Evolutionary conservation across 2,888 invertebrate genomes (phyloP).

Genomic region (Calameuta idolon): DNA sequence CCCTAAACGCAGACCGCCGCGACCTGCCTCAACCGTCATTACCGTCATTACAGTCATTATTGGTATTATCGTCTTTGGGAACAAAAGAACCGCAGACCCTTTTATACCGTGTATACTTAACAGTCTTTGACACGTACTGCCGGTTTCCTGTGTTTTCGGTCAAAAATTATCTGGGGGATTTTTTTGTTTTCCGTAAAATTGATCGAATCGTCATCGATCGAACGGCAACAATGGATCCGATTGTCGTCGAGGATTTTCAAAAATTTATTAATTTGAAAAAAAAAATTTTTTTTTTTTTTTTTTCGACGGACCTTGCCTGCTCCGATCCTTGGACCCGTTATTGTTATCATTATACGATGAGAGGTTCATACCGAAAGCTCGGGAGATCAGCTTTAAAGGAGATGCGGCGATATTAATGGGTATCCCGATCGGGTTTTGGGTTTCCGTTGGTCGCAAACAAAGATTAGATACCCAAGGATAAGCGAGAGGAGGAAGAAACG

Average conservation of each 20-base stretch:
- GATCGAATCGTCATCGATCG: too few relatives aligned
- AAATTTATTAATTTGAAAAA: not conserved
- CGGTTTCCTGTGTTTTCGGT: not conserved
- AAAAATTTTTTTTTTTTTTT: too few relatives aligned
- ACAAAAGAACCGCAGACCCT: not conserved
- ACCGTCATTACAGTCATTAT: slow-evolving; percentile 5
- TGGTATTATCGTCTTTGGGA: not conserved
- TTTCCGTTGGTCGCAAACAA: not conserved
- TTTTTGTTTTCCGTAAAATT: too few relatives aligned
- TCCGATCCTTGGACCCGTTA: not conserved
- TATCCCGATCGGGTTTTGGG: not conserved
- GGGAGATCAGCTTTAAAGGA: not conserved
- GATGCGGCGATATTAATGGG: not conserved
- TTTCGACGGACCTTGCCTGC: too few relatives aligned
- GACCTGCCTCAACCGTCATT: slow-evolving; percentile 51
- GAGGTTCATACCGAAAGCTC: not conserved
- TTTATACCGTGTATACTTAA: not conserved
- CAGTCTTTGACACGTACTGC: not conserved
- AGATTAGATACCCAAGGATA: not conserved
- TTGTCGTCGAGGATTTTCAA: too few relatives aligned
- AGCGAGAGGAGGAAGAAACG: not conserved
- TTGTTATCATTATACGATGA: not conserved
- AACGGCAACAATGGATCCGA: too few relatives aligned
- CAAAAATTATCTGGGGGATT: not conserved
- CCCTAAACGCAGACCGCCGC: slow-evolving; percentile 35